These are phyloP conservation scores for Beaufortia kweichowensis DNA, from an alignment of 2,113 vertebrate genomes.

Conservation along the genomic window DNA sequence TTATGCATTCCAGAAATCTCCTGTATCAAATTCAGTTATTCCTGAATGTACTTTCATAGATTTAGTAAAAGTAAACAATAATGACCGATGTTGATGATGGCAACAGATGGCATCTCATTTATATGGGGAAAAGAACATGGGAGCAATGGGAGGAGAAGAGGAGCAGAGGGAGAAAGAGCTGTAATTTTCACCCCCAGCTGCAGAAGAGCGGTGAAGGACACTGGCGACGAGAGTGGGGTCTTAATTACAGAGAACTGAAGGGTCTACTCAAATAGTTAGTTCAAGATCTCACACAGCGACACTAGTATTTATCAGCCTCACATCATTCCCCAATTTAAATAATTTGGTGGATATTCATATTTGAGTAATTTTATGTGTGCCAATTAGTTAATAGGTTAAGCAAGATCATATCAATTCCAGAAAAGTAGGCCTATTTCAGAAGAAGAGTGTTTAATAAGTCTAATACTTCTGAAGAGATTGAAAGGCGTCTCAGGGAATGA, in stretches of 20 bases:
- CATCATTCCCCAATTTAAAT: background rate
- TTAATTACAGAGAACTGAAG: conserved; percentile 67
- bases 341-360: background rate
- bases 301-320: background rate
- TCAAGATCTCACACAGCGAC: conserved; percentile 24
- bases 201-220: conserved; percentile 39
- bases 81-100: conserved; percentile 1
- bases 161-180: conserved; percentile 55
- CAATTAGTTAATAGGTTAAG: background rate
- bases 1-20: conserved; percentile 10
- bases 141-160: conserved; percentile 24
- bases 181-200: conserved; percentile 64
- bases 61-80: conserved; percentile 3
- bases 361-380: background rate
- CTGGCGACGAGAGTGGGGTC: conserved; percentile 51
- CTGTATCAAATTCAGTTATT: background rate
- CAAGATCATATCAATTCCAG: background rate
- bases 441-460: background rate
- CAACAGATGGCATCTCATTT: conserved; percentile 30
- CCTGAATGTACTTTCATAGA: background rate
- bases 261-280: conserved; percentile 48
- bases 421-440: background rate
- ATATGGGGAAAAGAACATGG: conserved; percentile 16
- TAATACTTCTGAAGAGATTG: background rate
- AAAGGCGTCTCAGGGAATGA: background rate